Percentiles rank a stretch among this genome's conserved stretches.
Evolutionary conservation across 2,888 invertebrate species (phyloP).

Genomic region (Dryobotodes eremita): DNA sequence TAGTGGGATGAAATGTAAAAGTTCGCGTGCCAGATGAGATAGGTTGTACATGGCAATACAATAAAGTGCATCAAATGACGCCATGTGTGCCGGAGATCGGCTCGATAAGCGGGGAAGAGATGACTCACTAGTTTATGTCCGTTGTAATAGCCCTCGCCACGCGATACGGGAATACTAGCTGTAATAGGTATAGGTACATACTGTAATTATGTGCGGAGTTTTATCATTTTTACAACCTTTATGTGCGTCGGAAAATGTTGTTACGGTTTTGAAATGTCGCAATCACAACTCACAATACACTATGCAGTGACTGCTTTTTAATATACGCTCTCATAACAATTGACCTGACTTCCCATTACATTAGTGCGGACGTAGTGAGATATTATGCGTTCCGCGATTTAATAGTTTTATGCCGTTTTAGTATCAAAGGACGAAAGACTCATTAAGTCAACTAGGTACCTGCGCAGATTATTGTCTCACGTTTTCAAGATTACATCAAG

Average conservation of each 20-base stretch:
- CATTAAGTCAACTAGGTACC: conserved; percentile 27
- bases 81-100: conserved; percentile 77
- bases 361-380: neutral
- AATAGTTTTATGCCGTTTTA: conserved; percentile 2
- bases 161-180: conserved; percentile 64
- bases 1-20: conserved; percentile 62
- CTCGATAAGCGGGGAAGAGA: conserved; percentile 73
- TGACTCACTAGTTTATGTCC: conserved; percentile 77
- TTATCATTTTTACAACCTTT: conserved; percentile 52
- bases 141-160: conserved; percentile 69
- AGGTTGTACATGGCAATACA: conserved; percentile 68
- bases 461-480: conserved; percentile 49
- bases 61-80: conserved; percentile 73
- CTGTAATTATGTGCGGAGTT: conserved; percentile 56
- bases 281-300: conserved; percentile 29
- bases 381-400: neutral
- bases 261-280: conserved; percentile 31
- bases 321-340: conserved; percentile 30
- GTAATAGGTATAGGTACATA: conserved; percentile 34
- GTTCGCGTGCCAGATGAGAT: conserved; percentile 69
- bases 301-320: conserved; percentile 19
- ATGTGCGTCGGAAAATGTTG: conserved; percentile 27
- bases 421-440: conserved; percentile 39
- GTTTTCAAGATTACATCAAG: conserved; percentile 56
- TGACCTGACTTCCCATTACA: conserved; percentile 12